Evolutionary conservation across 2,888 invertebrate species (phyloP), one percentile per base, ranked within the genome.

Genomic region (Pharmacophagus antenor): DNA sequence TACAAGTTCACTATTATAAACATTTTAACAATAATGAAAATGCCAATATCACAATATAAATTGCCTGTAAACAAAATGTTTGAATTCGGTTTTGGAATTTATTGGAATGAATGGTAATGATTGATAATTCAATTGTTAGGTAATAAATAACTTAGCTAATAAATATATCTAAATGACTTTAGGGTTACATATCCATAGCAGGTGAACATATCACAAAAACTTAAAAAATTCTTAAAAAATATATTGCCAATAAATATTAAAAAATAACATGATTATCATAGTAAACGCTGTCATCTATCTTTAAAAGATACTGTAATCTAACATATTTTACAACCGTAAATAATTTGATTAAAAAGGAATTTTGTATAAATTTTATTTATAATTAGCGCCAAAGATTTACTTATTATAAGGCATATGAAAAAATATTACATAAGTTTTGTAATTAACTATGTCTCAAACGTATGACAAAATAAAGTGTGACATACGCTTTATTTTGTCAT

Each of bases 101-200:
- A 37, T 3, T n/a, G n/a, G 37, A 6, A 6, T 2, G 0, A 37
- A n/a, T 37, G 15, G 0, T 2, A 0, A 1, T n/a, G 15, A 7
- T 10, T 10, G 10, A 4, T 27, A 4, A n/a, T 37, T 46, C 31
- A 20, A 44, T 46, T 46, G 27, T 75, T 76, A 80, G 74, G 72
- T 73, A 88, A 88, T 88, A 88, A 88, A 88, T 88, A 85, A 85
- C 86, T 87, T 86, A 84, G 56, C 72, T 77, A 78, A 69, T 68
- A 63, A 67, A 77, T 78, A 70, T 61, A 48, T 56, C 83, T 87
- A 84, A 79, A 82, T 88, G 88, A 88, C 88, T 88, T 82, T 74
- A 23, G 42, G 17, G 27, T 55, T 55, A 50, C 46, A 53, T 53
- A 41, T n/a, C n/a, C n/a, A n/a, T 23, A 48, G 17, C 23, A 49